These are phyloP conservation scores for Toxotes lorentzi DNA, from an alignment of 2,797 vertebrate genomes.

Conservation along the genomic window DNA sequence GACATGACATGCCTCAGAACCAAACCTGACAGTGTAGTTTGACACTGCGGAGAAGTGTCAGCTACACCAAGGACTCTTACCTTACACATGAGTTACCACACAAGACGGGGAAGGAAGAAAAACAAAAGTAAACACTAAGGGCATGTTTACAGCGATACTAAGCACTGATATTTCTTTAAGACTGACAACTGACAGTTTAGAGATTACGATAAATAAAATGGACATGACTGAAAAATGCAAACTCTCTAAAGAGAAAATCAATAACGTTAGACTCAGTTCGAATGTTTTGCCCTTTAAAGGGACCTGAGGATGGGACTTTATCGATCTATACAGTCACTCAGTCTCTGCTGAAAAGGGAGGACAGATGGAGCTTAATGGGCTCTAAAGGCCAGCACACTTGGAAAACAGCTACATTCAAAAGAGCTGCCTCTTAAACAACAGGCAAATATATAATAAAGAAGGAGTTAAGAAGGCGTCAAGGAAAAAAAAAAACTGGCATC, in stretches of 20 bases:
- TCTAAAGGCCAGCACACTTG: constrained; percentile 39
- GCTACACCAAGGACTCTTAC: constrained; percentile 64
- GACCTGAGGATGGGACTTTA: constrained; percentile 28
- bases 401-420: constrained; percentile 4
- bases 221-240: neutral
- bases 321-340: constrained; percentile 18
- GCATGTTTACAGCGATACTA: neutral
- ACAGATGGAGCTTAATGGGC: constrained; percentile 7
- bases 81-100: constrained; percentile 63
- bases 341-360: neutral
- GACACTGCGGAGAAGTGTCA: constrained; percentile 11
- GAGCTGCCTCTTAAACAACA: neutral
- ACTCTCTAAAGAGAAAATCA: constrained; percentile 31
- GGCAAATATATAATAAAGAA: neutral
- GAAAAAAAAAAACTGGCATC: neutral
- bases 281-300: constrained; percentile 55
- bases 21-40: constrained; percentile 1
- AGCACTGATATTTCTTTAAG: constrained; percentile 7
- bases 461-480: neutral
- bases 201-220: constrained; percentile 8
- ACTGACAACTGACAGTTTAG: neutral
- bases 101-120: constrained; percentile 45
- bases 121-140: constrained; percentile 42
- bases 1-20: constrained; percentile 23
- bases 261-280: neutral